These are phyloP conservation scores for Carposina sasakii DNA, from an alignment of 1,140 invertebrate genomes.

Conservation along the genomic window DNA sequence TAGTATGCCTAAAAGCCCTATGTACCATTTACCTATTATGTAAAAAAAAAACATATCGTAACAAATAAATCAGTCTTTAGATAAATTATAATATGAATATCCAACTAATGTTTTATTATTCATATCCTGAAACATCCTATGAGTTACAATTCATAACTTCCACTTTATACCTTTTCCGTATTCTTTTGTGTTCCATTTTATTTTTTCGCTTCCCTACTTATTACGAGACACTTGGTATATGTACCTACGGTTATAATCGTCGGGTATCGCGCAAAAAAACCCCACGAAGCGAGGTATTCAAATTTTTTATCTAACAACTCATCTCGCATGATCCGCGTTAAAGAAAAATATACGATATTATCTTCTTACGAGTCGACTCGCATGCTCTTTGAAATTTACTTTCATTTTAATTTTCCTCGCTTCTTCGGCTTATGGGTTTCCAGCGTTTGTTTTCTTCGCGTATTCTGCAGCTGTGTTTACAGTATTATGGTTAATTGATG, in stretches of 20 bases:
- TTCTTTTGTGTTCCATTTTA: slow-evolving; percentile 2
- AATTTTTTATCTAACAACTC: slow-evolving; percentile 21
- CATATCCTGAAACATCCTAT: too few species aligned
- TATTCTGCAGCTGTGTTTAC: slow-evolving; percentile 20
- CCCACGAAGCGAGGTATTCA: slow-evolving; percentile 12
- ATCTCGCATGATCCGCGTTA: slow-evolving; percentile 20
- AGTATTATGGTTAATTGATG: slow-evolving; percentile 18
- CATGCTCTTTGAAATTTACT: slow-evolving; percentile 17
- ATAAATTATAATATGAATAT: too few species aligned
- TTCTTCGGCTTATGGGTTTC: not conserved
- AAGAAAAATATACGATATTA: slow-evolving; percentile 25
- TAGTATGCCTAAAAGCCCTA: too few species aligned
- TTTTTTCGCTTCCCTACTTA: slow-evolving; percentile 7
- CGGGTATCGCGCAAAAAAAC: slow-evolving; percentile 5
- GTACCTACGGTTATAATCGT: slow-evolving; percentile 14
- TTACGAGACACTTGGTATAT: slow-evolving; percentile 11
- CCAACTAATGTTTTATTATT: too few species aligned
- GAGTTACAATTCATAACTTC: too few species aligned
- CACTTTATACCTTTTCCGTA: too few species aligned
- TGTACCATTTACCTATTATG: too few species aligned
- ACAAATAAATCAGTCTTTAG: too few species aligned
- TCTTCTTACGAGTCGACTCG: slow-evolving; percentile 17
- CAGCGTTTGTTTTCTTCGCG: too few species aligned
- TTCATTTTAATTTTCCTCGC: slow-evolving; percentile 11
- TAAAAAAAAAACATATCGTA: too few species aligned